Base-by-base conservation (phyloP, 2,888 invertebrate species). In the Mesochorus sp. region DNA sequence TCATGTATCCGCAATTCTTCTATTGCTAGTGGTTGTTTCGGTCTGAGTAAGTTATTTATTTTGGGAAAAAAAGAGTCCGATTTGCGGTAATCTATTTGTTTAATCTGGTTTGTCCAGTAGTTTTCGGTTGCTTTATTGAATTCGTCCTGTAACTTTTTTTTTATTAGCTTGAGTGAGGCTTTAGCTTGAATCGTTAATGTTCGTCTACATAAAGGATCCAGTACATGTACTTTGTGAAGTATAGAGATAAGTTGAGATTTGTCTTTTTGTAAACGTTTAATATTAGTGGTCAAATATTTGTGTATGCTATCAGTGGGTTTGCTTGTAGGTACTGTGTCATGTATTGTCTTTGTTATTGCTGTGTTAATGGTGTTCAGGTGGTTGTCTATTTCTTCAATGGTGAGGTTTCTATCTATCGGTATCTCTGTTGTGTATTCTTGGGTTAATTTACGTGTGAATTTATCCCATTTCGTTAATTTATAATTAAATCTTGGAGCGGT, bases 21-120 rank as follows among this genome's bases (percentile, higher is more conserved):
- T 0, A 55, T 53, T 1, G 21, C 12, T 2, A 62, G 5, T 1
- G 17, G 26, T 49, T 8, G 5, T 24, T 37, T 75, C 0, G 76
- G 72, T 24, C 72, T 67, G 26, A 72, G 53, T 1, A 78, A n/a
- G 8, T 53, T 42, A 10, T 76, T 80, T 0, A 73, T 67, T 4
- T 21, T 72, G 14, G 75, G 72, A 17, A 78, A 75, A n/a, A 80
- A 80, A 8, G 39, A 21, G 6, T 71, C 47, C 0, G 74, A 17
- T 6, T 77, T 31, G 14, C 34, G 34, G 6, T 66, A 28, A 12
- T 77, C 51, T 0, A 80, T 77, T 3, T 39, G 42, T 12, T 64
- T 70, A 1, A 64, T 31, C 1, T 55, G 53, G 4, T 67, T 61
- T 1, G 28, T 55, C 67, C 67, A 76, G 6, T 49, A 62, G 17